phyloP scores from a whole-genome alignment of 1,140 invertebrate species.

The Papilio xuthus region DNA sequence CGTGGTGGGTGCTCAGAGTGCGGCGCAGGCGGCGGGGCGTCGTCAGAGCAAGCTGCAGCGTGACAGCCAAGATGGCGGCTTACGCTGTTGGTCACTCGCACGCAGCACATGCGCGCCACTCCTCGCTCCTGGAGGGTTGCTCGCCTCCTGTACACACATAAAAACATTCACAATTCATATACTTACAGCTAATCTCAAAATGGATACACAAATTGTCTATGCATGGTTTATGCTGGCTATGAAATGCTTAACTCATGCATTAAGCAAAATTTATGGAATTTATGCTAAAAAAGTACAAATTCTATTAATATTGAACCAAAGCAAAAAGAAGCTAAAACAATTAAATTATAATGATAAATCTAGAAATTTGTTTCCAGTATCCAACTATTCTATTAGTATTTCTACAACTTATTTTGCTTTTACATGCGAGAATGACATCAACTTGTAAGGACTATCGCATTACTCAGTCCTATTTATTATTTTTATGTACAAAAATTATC shows the following conservation, averaged over 20 bases:
- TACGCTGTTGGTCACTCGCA: conserved; percentile 86
- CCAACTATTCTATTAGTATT: background rate
- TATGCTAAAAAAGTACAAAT: background rate
- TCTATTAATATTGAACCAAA: background rate
- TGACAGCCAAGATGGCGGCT: conserved; percentile 87
- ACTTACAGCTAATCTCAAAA: background rate
- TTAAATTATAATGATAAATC: too few species aligned
- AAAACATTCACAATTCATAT: background rate
- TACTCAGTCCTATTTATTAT: too few species aligned
- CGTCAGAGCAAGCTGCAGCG: conserved; percentile 90
- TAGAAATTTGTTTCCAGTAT: too few species aligned
- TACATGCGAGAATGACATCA: background rate
- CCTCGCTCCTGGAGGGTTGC: conserved; percentile 87
- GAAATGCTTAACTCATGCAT: too few species aligned
- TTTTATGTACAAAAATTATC: background rate
- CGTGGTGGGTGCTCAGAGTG: conserved; percentile 57
- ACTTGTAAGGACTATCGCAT: background rate
- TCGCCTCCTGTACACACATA: conserved; percentile 85
- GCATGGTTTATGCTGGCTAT: background rate
- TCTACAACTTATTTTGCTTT: background rate
- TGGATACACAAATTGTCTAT: too few species aligned
- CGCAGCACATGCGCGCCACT: conserved; percentile 86
- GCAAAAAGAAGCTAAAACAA: background rate
- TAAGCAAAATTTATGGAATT: too few species aligned
- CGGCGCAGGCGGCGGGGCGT: conserved; percentile 47